A percentile compares a stretch with the other conserved stretches of the same genome.
These are phyloP conservation scores for Drosophila meridiana DNA, from an alignment of 2,888 invertebrate species.

Conservation along the genomic window DNA sequence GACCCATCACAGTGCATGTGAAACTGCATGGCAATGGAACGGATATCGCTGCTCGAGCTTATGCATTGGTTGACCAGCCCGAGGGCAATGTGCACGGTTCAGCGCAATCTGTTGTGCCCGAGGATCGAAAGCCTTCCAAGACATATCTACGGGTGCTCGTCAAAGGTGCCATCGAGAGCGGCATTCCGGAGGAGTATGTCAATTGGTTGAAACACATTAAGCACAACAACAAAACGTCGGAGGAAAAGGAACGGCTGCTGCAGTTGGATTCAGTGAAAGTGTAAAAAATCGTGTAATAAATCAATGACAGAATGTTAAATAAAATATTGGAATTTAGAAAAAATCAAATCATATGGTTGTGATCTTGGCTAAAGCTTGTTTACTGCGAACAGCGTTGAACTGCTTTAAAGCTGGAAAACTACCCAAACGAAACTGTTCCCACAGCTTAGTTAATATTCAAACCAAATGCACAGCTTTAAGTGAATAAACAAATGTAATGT, in stretches of 20 bases:
- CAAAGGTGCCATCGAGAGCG: constrained; percentile 83
- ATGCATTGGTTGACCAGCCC: constrained; percentile 89
- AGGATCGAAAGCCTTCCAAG: constrained; percentile 90
- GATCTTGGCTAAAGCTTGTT: background rate
- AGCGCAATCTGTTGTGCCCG: constrained; percentile 85
- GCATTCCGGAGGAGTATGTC: constrained; percentile 91
- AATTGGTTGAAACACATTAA: constrained; percentile 88
- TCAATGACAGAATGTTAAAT: background rate
- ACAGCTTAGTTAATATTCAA: background rate
- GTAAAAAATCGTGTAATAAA: constrained; percentile 19
- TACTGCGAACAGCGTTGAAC: background rate
- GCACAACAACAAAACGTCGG: constrained; percentile 90
- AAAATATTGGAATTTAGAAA: background rate
- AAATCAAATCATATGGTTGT: background rate
- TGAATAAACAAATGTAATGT: too few species aligned
- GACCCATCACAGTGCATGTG: constrained; percentile 87
- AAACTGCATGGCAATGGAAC: constrained; percentile 83
- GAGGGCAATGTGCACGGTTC: constrained; percentile 76
- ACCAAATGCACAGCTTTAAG: background rate
- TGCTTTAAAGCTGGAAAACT: background rate
- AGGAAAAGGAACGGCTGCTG: constrained; percentile 82
- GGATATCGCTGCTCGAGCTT: constrained; percentile 88
- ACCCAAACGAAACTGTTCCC: background rate
- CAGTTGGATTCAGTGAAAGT: constrained; percentile 74
- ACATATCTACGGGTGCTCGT: constrained; percentile 87